These are phyloP conservation scores for Artemia franciscana DNA, from an alignment of 1,140 invertebrate species.

Conservation along the genomic window DNA sequence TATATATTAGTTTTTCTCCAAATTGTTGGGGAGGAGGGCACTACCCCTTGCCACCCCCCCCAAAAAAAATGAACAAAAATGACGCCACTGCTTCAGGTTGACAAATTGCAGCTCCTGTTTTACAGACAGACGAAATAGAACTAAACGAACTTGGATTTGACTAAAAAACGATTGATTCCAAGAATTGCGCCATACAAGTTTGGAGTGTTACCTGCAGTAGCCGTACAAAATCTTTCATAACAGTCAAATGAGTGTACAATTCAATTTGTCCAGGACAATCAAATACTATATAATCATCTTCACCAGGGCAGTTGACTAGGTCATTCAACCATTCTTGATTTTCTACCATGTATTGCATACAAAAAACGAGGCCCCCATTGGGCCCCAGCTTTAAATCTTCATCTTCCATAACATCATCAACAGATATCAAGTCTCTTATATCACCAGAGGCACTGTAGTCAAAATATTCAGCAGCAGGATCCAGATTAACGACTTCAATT, in stretches of 20 bases:
- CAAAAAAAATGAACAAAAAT: no score
- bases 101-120: no score
- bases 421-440: slow-evolving; percentile 73
- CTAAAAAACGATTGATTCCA: no score
- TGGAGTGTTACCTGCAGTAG: slow-evolving; percentile 33
- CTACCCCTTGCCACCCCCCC: no score
- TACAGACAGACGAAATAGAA: no score
- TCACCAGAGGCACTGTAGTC: slow-evolving; percentile 68
- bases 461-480: slow-evolving; percentile 92
- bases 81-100: no score
- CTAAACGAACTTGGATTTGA: no score
- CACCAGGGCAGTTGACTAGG: slow-evolving; percentile 35
- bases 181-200: no score
- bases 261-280: slow-evolving; percentile 99
- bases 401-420: slow-evolving; percentile 94
- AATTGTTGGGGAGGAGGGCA: no score
- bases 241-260: slow-evolving; percentile 81
- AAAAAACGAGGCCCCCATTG: slow-evolving; percentile 90
- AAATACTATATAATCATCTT: slow-evolving; percentile 85
- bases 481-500: slow-evolving; percentile 78
- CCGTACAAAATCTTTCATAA: slow-evolving; percentile 58
- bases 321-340: slow-evolving; percentile 79
- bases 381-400: slow-evolving; percentile 83
- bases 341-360: slow-evolving; percentile 76
- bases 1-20: no score